Conservation (phyloP, 1,140 invertebrate species). For the Adoxophyes honmai region DNA sequence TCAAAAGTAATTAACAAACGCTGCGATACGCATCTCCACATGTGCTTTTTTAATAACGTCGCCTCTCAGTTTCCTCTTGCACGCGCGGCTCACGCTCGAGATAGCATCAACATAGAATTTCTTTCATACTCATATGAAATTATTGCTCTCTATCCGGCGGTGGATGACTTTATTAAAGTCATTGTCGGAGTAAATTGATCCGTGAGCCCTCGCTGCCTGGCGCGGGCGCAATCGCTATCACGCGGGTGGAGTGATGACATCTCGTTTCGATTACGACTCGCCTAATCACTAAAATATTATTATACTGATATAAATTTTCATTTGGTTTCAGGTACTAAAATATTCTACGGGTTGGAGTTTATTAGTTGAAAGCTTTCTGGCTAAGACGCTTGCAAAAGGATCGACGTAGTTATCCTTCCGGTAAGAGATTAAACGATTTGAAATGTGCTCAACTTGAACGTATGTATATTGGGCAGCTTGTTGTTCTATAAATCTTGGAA, state of each 20-base stretch:
- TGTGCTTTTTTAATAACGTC: slow-evolving; percentile 74
- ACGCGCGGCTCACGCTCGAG: slow-evolving; percentile 64
- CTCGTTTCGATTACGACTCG: slow-evolving; percentile 35
- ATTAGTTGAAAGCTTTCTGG: too few species aligned
- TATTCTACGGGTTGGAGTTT: too few species aligned
- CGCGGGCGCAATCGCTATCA: slow-evolving; percentile 45
- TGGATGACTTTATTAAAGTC: slow-evolving; percentile 61
- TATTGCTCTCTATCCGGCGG: slow-evolving; percentile 45
- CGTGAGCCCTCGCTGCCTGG: slow-evolving; percentile 36
- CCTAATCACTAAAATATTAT: slow-evolving; percentile 28
- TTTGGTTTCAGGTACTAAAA: slow-evolving; percentile 1
- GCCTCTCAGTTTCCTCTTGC: slow-evolving; percentile 60
- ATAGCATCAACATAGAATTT: slow-evolving; percentile 66
- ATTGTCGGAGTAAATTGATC: slow-evolving; percentile 68
- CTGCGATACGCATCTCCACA: slow-evolving; percentile 73
- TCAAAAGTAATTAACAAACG: slow-evolving; percentile 74
- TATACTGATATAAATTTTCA: too few species aligned
- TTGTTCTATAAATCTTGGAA: slow-evolving; percentile 58
- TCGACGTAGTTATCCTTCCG: slow-evolving; percentile 4
- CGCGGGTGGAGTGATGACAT: slow-evolving; percentile 31
- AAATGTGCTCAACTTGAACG: slow-evolving; percentile 38
- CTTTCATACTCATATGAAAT: slow-evolving; percentile 66
- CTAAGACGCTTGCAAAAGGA: neutral
- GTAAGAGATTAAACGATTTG: neutral
- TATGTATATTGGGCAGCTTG: slow-evolving; percentile 41